These are phyloP conservation scores for Pheosia tremula DNA, from an alignment of 2,888 invertebrate genomes.

Conservation along the genomic window DNA sequence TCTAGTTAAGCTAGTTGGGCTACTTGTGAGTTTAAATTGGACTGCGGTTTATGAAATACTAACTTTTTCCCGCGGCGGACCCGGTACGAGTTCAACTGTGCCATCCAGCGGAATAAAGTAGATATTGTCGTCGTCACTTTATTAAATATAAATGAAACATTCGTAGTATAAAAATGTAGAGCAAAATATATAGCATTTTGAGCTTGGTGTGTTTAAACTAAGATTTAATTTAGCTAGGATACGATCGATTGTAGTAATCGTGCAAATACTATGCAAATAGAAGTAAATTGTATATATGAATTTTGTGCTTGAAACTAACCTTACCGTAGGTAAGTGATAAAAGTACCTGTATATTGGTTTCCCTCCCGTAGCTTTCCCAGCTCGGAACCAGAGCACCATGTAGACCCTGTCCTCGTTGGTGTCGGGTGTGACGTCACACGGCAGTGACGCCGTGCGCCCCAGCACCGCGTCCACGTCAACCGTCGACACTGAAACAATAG, in stretches of 20 bases:
- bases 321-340: not conserved
- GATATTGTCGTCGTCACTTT: not conserved
- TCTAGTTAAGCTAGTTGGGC: not conserved
- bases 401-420: conserved; percentile 93
- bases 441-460: conserved; percentile 92
- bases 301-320: too few relatives aligned
- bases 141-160: not conserved
- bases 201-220: too few relatives aligned
- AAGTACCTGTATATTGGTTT: conserved; percentile 95
- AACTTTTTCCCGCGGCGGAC: conserved; percentile 1
- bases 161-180: too few relatives aligned
- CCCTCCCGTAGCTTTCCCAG: conserved; percentile 88
- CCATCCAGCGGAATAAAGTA: not conserved
- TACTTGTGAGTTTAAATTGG: conserved; percentile 8
- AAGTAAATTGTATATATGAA: too few relatives aligned
- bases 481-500: conserved; percentile 70
- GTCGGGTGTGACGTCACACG: conserved; percentile 95
- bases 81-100: not conserved
- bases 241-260: too few relatives aligned
- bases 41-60: conserved; percentile 7
- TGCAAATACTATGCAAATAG: too few relatives aligned
- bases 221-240: too few relatives aligned
- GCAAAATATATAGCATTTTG: too few relatives aligned
- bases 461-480: conserved; percentile 92
- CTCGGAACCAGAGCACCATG: conserved; percentile 96